phyloP scores from a whole-genome alignment of 2,797 vertebrate genomes.

The Huso huso region DNA sequence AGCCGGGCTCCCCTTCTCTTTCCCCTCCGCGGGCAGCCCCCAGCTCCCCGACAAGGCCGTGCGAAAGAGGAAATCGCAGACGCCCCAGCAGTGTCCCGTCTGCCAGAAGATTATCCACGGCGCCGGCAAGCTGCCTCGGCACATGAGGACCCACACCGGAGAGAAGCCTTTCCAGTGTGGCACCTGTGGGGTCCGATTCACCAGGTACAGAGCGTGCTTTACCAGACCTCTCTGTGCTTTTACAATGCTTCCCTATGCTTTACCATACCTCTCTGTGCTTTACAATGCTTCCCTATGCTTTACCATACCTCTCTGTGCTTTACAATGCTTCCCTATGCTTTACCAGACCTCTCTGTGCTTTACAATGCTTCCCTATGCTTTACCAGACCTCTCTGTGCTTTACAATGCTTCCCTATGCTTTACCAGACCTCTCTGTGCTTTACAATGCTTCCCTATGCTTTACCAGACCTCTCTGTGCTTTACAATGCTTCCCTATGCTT shows the following conservation, averaged over 20 bases:
- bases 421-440: too few relatives aligned
- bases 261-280: too few relatives aligned
- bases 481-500: too few relatives aligned
- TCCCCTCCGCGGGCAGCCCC: neutral
- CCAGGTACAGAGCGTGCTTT: conserved; percentile 58
- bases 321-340: too few relatives aligned
- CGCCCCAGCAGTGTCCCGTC: conserved; percentile 91
- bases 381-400: too few relatives aligned
- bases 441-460: too few relatives aligned
- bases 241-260: fast-evolving
- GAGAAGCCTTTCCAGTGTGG: conserved; percentile 93
- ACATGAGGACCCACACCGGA: conserved; percentile 94
- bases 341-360: too few relatives aligned
- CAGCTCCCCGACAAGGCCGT: conserved; percentile 50
- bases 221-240: too few relatives aligned
- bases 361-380: too few relatives aligned
- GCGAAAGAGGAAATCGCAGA: conserved; percentile 87
- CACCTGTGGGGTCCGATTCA: conserved; percentile 88
- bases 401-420: too few relatives aligned
- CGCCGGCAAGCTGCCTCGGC: conserved; percentile 87
- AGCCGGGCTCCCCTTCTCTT: neutral
- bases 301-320: too few relatives aligned
- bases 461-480: too few relatives aligned
- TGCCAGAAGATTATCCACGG: conserved; percentile 97
- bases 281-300: fast-evolving